phyloP scores from a whole-genome alignment of 1,140 invertebrate species.

The Monomorium pharaonis region DNA sequence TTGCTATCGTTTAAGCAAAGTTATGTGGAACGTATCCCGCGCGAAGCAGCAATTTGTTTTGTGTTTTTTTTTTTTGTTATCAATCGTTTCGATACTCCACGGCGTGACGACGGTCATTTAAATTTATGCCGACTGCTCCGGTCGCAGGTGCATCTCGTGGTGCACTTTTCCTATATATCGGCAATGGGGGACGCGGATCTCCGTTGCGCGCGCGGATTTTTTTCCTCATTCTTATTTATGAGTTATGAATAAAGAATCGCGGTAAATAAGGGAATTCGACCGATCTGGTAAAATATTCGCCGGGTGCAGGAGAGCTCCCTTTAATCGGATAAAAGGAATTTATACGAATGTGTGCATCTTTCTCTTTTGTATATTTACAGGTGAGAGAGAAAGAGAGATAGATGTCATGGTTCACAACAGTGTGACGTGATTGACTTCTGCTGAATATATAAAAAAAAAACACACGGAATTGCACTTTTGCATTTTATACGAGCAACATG shows the following conservation, averaged over 20 bases:
- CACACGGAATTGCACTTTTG: background rate
- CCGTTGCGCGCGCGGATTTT: background rate
- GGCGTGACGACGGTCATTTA: background rate
- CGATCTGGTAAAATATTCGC: slow-evolving; percentile 4
- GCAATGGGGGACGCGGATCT: background rate
- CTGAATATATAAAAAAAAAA: background rate
- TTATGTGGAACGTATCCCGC: background rate
- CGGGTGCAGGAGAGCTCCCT: background rate
- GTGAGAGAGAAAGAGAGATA: background rate
- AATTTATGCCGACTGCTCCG: background rate
- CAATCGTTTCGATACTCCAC: background rate
- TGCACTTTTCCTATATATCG: background rate
- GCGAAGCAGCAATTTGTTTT: background rate
- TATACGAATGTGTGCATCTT: slow-evolving; percentile 6
- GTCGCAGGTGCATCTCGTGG: background rate
- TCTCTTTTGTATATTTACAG: background rate
- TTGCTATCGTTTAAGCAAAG: background rate
- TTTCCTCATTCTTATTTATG: slow-evolving; percentile 37
- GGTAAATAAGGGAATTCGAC: background rate
- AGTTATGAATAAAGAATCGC: slow-evolving; percentile 29
- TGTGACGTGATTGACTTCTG: slow-evolving; percentile 1
- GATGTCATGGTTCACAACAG: background rate
- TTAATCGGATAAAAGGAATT: slow-evolving; percentile 49
- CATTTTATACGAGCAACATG: background rate
- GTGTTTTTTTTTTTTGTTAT: background rate